Conservation (phyloP, 2,888 invertebrate genomes). For the Drepanosiphum platanoidis region DNA sequence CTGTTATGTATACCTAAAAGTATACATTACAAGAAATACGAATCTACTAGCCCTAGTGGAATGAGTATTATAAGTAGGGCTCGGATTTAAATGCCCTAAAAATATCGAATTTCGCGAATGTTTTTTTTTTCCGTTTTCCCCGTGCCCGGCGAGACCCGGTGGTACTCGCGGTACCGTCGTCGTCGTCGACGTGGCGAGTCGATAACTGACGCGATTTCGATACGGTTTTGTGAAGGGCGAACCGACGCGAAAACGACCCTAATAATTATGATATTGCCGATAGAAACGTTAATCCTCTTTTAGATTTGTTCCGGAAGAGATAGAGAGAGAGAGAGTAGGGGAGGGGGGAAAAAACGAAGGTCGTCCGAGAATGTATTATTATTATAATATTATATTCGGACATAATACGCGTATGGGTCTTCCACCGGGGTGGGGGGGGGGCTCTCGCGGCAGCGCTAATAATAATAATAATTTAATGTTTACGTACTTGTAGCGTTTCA, state of each 20-base stretch:
- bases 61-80: no score
- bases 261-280: neutral
- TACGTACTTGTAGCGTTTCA: slow-evolving; percentile 78
- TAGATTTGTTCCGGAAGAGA: neutral
- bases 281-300: slow-evolving; percentile 13
- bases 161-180: no score
- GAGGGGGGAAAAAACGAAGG: neutral
- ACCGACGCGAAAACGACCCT: neutral
- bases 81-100: no score
- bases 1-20: no score
- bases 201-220: neutral
- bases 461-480: slow-evolving; percentile 26
- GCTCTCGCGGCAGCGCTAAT: neutral
- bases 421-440: no score
- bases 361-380: neutral
- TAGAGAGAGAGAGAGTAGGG: no score
- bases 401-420: slow-evolving; percentile 3
- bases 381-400: neutral
- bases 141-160: no score
- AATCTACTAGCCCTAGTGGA: no score
- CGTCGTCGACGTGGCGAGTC: neutral
- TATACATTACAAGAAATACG: no score
- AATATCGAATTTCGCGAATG: no score
- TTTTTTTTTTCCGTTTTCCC: no score
- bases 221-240: neutral